A percentile compares a stretch with the other conserved stretches of the same genome.
Evolutionary conservation across 1,140 invertebrate species (phyloP).

Genomic region (Heliconius congener): DNA sequence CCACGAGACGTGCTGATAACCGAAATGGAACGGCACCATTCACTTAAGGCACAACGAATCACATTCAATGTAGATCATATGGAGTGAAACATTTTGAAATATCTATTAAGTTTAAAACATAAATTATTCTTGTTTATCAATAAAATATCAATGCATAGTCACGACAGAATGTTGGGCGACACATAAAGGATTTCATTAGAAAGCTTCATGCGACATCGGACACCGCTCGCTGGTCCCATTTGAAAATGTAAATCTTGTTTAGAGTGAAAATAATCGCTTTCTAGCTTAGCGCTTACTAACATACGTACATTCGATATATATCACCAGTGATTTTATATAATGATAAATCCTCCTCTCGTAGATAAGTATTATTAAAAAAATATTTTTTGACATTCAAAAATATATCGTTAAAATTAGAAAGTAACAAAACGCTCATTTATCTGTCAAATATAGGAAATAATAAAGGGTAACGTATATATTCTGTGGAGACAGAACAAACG

Average conservation of each 20-base stretch:
- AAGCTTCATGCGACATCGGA: constrained; percentile 58
- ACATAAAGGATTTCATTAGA: constrained; percentile 60
- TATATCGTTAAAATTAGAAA: neutral
- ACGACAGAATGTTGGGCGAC: constrained; percentile 45
- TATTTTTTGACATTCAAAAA: neutral
- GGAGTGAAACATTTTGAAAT: constrained; percentile 19
- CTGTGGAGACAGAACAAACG: constrained; percentile 4
- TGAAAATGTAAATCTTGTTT: constrained; percentile 54
- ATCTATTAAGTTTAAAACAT: neutral
- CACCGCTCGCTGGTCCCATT: constrained; percentile 49
- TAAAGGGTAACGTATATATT: neutral
- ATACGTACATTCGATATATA: neutral
- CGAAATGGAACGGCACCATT: constrained; percentile 39
- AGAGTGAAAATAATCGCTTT: constrained; percentile 51
- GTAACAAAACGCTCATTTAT: neutral
- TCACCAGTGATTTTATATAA: neutral
- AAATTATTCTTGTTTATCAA: neutral
- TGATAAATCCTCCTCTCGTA: neutral
- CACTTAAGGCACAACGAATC: constrained; percentile 18
- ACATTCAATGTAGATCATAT: constrained; percentile 20
- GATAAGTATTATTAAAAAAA: neutral
- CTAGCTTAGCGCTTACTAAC: constrained; percentile 18
- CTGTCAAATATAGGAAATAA: constrained; percentile 12
- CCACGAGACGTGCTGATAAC: constrained; percentile 50
- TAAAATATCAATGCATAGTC: constrained; percentile 51